phyloP scores from a whole-genome alignment of 2,888 invertebrate species.

The Aphidius colemani region DNA sequence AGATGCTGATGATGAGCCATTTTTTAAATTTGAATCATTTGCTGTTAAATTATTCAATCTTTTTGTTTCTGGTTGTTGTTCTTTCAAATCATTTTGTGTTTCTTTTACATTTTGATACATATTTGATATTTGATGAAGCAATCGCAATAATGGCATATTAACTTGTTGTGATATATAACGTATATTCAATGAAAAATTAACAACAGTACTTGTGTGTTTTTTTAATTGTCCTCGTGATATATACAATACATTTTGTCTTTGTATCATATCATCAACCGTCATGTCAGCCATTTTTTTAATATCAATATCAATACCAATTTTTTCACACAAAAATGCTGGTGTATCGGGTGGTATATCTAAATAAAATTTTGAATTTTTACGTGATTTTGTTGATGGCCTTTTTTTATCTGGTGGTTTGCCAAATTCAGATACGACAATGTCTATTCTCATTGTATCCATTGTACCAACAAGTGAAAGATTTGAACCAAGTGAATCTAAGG shows the following conservation, averaged over 20 bases:
- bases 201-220: conserved; percentile 88
- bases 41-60: conserved; percentile 51
- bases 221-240: conserved; percentile 86
- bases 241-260: conserved; percentile 82
- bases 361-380: conserved; percentile 59
- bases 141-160: conserved; percentile 90
- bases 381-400: conserved; percentile 51
- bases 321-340: conserved; percentile 91
- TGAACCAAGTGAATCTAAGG: conserved; percentile 86
- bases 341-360: conserved; percentile 73
- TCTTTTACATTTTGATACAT: conserved; percentile 98
- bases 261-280: conserved; percentile 83
- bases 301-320: conserved; percentile 86
- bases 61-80: conserved; percentile 65
- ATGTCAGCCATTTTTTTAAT: conserved; percentile 88
- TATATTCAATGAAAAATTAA: conserved; percentile 87
- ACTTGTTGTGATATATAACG: conserved; percentile 93
- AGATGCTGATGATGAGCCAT: conserved; percentile 68
- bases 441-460: conserved; percentile 87
- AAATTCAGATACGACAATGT: conserved; percentile 92
- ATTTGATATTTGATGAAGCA: conserved; percentile 94
- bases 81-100: conserved; percentile 87
- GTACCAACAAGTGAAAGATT: conserved; percentile 82
- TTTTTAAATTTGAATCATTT: conserved; percentile 61
- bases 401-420: conserved; percentile 65